Conservation (phyloP, 1,140 invertebrate genomes). For the Lepidurus apus region DNA sequence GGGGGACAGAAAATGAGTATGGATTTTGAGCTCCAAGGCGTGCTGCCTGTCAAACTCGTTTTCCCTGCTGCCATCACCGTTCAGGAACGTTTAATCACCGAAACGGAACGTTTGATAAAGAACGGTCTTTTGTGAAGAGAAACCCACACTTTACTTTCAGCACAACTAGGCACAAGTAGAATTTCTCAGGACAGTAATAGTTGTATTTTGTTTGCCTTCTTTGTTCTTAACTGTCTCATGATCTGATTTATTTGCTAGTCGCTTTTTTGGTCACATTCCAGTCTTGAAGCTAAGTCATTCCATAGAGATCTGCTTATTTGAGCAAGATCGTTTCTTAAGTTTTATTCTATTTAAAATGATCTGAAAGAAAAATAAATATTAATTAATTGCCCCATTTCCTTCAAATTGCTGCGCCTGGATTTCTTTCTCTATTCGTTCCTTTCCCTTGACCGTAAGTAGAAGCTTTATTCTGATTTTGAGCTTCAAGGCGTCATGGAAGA, state of each 20-base stretch:
- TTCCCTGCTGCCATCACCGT: slow-evolving; percentile 5
- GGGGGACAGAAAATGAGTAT: slow-evolving; percentile 57
- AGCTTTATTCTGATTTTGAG: slow-evolving; percentile 98
- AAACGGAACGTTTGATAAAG: slow-evolving; percentile 10
- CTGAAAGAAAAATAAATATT: neutral
- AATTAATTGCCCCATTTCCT: neutral
- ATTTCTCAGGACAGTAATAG: too few species aligned
- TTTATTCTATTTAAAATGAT: too few species aligned
- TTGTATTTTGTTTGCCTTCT: too few species aligned
- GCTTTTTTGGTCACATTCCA: too few species aligned
- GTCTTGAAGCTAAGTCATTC: too few species aligned
- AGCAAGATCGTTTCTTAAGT: too few species aligned
- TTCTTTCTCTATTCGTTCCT: neutral
- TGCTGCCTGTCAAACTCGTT: slow-evolving; percentile 53
- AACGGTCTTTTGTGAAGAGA: slow-evolving; percentile 2
- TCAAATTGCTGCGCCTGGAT: neutral
- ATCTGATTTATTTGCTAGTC: too few species aligned
- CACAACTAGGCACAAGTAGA: too few species aligned
- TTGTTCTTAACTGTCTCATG: too few species aligned
- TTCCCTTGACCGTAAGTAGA: slow-evolving; percentile 57
- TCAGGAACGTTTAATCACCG: slow-evolving; percentile 9
- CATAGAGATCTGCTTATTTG: too few species aligned
- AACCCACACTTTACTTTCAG: neutral
- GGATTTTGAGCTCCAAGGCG: slow-evolving; percentile 97
- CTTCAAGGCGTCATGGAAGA: slow-evolving; percentile 97